These are phyloP conservation scores for Eunapius fragilis DNA, from an alignment of 37 sponge, comb jelly and placozoan species.

Conservation along the genomic window DNA sequence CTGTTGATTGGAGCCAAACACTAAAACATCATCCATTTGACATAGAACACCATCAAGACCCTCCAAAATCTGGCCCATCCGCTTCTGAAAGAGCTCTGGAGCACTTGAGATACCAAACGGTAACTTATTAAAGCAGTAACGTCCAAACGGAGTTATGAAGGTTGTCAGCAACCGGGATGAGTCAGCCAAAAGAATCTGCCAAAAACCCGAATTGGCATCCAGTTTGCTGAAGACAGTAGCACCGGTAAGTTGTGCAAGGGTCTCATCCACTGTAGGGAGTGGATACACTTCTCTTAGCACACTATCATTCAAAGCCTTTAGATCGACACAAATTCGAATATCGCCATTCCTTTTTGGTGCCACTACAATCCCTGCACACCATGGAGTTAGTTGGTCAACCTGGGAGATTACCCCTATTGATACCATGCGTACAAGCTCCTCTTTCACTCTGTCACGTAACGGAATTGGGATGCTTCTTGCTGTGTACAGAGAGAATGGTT, in stretches of 20 bases:
- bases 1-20: slow-evolving; percentile 22
- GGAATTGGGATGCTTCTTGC: slow-evolving; percentile 2
- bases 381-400: not conserved
- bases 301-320: not conserved
- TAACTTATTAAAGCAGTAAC: not conserved
- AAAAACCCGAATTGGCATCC: slow-evolving; percentile 4
- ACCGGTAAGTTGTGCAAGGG: slow-evolving; percentile 9
- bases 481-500: not conserved
- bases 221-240: slow-evolving; percentile 6
- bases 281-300: slow-evolving; percentile 3
- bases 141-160: slow-evolving; percentile 8
- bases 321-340: slow-evolving; percentile 17
- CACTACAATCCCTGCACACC: slow-evolving; percentile 5
- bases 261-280: slow-evolving; percentile 24
- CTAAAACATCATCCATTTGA: slow-evolving; percentile 29
- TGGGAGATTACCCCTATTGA: not conserved
- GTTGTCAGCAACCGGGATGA: slow-evolving; percentile 21
- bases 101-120: slow-evolving; percentile 36
- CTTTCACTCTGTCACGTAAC: not conserved
- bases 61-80: slow-evolving; percentile 13
- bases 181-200: slow-evolving; percentile 1
- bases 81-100: slow-evolving; percentile 28
- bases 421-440: slow-evolving; percentile 10
- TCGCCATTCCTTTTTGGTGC: slow-evolving; percentile 5
- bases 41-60: slow-evolving; percentile 27